These are phyloP conservation scores for Lacerta bilineata DNA, from an alignment of 2,797 vertebrate species.

Conservation along the genomic window DNA sequence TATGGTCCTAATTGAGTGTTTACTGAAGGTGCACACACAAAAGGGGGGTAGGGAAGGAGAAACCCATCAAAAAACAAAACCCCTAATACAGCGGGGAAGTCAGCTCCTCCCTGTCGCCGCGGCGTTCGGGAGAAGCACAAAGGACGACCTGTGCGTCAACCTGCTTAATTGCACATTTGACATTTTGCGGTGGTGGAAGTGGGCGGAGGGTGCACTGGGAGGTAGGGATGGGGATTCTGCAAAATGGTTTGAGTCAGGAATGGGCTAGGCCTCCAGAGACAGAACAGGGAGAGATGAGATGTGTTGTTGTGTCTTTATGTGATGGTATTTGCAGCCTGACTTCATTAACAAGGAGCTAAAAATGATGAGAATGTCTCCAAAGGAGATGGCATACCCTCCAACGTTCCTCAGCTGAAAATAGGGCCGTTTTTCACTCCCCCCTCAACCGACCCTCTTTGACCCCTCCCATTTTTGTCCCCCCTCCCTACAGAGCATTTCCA, in stretches of 20 bases:
- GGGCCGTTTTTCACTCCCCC: too few species aligned
- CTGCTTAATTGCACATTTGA: constrained; percentile 38
- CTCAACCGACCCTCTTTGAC: too few species aligned
- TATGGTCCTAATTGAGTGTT: constrained; percentile 79
- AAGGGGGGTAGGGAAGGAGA: not conserved
- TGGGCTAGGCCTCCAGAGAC: not conserved
- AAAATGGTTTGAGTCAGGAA: not conserved
- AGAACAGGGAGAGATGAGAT: not conserved
- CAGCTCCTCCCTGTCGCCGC: not conserved
- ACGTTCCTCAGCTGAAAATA: too few species aligned
- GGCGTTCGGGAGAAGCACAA: not conserved
- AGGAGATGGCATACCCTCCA: not conserved
- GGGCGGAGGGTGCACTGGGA: not conserved
- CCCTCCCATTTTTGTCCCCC: too few species aligned
- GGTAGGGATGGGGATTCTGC: not conserved
- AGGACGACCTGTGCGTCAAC: not conserved
- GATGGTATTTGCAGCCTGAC: not conserved
- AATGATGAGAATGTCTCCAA: too few species aligned
- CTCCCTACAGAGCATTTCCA: too few species aligned
- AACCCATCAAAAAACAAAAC: not conserved
- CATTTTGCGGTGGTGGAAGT: constrained; percentile 4
- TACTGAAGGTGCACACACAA: constrained; percentile 64
- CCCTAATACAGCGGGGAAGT: not conserved
- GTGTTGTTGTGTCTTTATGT: not conserved
- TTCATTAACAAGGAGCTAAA: not conserved